A percentile compares a stretch with the other conserved stretches of the same genome.
Evolutionary conservation across 2,797 vertebrate genomes (phyloP).

Genomic region (Sternotherus odoratus): DNA sequence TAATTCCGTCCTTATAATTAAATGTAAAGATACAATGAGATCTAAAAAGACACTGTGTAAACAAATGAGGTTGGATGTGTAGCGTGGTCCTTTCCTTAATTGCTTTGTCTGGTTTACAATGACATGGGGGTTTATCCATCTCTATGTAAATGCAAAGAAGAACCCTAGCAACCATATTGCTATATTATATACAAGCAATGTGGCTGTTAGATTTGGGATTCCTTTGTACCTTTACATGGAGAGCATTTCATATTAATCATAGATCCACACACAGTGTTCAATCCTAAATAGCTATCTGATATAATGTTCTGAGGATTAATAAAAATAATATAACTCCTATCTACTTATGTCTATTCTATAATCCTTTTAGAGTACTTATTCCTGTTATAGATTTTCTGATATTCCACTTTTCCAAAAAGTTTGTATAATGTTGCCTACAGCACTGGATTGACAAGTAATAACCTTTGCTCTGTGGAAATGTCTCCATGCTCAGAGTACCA

Average conservation of each 20-base stretch:
- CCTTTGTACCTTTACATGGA: neutral
- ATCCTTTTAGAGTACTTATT: neutral
- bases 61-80: neutral
- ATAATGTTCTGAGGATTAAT: accelerated
- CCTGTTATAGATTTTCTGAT: neutral
- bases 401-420: neutral
- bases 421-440: neutral
- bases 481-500: accelerated
- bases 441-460: neutral
- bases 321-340: neutral
- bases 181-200: neutral
- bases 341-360: neutral
- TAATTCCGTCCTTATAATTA: neutral
- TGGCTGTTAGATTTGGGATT: neutral
- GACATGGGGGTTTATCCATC: neutral
- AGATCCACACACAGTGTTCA: neutral
- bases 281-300: neutral
- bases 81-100: neutral
- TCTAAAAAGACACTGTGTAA: neutral
- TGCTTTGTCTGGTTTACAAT: neutral
- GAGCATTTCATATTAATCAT: neutral
- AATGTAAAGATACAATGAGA: neutral
- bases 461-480: neutral
- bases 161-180: neutral
- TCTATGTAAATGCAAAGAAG: neutral